Evolutionary conservation across 2,113 vertebrate species (phyloP).

Genomic region (Erinaceus europaeus): DNA sequence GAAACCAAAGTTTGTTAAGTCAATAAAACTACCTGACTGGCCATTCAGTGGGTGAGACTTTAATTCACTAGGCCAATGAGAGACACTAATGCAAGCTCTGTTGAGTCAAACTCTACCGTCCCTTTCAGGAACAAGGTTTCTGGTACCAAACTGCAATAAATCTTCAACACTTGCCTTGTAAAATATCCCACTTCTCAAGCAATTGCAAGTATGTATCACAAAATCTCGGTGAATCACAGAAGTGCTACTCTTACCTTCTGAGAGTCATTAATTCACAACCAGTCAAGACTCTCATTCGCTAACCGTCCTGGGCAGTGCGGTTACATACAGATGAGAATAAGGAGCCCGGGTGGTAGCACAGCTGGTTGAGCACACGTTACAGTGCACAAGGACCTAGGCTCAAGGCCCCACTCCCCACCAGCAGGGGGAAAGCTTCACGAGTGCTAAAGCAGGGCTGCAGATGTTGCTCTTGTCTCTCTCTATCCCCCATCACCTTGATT

Average conservation of each 20-base stretch:
- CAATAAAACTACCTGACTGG: background rate
- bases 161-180: background rate
- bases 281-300: background rate
- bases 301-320: background rate
- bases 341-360: too few species aligned
- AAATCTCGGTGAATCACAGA: constrained; percentile 38
- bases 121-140: background rate
- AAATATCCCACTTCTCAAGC: constrained; percentile 5
- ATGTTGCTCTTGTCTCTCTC: too few species aligned
- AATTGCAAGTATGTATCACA: background rate
- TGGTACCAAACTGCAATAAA: background rate
- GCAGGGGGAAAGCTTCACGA: too few species aligned
- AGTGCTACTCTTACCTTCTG: background rate
- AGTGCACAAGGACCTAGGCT: too few species aligned
- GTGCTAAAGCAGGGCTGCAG: too few species aligned
- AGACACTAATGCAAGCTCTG: background rate
- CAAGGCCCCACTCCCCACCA: too few species aligned
- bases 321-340: too few species aligned
- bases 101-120: background rate
- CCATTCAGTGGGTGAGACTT: background rate
- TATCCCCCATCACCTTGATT: too few species aligned
- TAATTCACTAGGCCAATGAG: background rate
- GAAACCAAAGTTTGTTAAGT: too few species aligned
- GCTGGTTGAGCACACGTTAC: too few species aligned
- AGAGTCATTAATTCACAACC: background rate